Evolutionary conservation across 2,113 vertebrate species (phyloP).

Genomic region (Cettia cetti): DNA sequence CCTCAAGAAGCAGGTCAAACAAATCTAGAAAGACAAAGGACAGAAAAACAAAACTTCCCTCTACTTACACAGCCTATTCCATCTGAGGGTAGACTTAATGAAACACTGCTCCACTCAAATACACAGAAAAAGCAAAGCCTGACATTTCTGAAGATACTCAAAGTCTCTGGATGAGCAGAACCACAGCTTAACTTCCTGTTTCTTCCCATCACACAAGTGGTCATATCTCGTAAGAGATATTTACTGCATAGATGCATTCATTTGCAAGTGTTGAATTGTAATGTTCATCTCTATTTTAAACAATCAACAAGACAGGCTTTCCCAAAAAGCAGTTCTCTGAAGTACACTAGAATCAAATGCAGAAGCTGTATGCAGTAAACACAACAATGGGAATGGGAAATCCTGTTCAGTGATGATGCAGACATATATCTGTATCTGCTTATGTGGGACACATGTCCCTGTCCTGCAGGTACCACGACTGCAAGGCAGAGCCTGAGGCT

Average conservation of each 20-base stretch:
- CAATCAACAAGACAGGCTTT: background rate
- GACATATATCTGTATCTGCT: background rate
- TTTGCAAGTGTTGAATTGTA: background rate
- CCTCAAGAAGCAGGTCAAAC: background rate
- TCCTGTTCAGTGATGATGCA: background rate
- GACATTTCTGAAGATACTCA: background rate
- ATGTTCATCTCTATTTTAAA: background rate
- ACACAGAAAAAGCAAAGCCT: background rate
- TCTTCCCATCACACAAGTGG: background rate
- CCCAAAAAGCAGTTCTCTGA: background rate
- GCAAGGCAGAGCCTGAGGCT: background rate
- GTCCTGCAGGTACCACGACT: background rate
- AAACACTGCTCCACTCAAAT: background rate
- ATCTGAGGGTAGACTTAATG: background rate
- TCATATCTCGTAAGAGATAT: background rate
- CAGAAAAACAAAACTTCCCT: background rate
- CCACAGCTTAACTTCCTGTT: background rate
- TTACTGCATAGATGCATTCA: background rate
- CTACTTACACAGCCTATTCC: background rate
- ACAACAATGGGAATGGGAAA: background rate
- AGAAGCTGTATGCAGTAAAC: background rate
- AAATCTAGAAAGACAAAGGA: background rate
- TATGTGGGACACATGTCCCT: accelerated
- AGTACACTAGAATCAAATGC: background rate
- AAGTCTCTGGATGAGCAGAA: background rate